phyloP scores from a whole-genome alignment of 2,888 invertebrate genomes.

The Protonemura montana region DNA sequence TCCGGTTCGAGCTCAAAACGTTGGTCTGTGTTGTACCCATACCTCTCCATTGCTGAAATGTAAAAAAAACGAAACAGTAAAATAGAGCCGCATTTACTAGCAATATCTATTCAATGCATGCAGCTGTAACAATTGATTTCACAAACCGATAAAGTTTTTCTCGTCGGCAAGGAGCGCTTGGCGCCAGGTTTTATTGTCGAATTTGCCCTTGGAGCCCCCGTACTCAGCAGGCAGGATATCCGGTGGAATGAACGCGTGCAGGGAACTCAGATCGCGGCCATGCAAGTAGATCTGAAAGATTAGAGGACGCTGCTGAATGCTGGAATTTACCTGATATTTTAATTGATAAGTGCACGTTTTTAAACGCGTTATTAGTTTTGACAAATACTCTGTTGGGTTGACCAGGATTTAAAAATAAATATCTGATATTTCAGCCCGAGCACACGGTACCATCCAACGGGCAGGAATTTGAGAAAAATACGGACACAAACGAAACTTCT shows the following conservation, averaged over 20 bases:
- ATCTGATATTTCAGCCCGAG: too few species aligned
- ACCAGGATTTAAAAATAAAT: too few species aligned
- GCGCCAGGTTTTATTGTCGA: constrained; percentile 59
- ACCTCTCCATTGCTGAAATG: constrained; percentile 30
- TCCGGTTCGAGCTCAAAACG: background rate
- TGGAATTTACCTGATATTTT: background rate
- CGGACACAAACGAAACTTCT: too few species aligned
- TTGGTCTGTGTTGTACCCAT: background rate
- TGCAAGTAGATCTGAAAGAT: constrained; percentile 59
- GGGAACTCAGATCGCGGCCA: constrained; percentile 57
- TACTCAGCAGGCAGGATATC: constrained; percentile 59
- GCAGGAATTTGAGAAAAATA: too few species aligned
- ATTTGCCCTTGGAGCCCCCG: constrained; percentile 55
- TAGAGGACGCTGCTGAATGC: background rate
- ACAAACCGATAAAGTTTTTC: constrained; percentile 57
- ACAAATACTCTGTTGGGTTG: too few species aligned
- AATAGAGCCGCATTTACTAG: background rate
- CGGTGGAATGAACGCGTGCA: constrained; percentile 58
- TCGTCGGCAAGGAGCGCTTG: constrained; percentile 57
- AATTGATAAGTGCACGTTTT: too few species aligned
- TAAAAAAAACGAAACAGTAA: background rate
- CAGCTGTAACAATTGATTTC: background rate
- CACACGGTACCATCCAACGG: too few species aligned
- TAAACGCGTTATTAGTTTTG: too few species aligned
- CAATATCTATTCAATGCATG: background rate